Evolutionary conservation across 1,140 invertebrate genomes (phyloP).

Genomic region (Cydia strobilella): DNA sequence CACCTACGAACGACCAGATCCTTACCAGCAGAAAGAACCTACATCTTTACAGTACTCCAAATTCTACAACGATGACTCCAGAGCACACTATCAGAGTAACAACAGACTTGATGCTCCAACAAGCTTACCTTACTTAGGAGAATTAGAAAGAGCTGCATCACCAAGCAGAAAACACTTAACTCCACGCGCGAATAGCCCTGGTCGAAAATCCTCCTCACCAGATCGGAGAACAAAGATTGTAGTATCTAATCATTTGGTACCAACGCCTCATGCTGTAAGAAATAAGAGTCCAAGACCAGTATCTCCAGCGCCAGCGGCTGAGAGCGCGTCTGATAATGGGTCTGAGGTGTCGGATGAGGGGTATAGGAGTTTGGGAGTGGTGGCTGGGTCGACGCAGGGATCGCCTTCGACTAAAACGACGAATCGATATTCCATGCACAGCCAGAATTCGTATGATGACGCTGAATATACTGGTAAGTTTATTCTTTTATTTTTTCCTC

Average conservation of each 20-base stretch:
- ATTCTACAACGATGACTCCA: slow-evolving; percentile 55
- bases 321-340: slow-evolving; percentile 89
- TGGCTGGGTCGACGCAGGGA: slow-evolving; percentile 78
- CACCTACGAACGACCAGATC: slow-evolving; percentile 86
- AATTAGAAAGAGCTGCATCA: slow-evolving; percentile 58
- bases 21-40: slow-evolving; percentile 71
- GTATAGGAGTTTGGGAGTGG: slow-evolving; percentile 88
- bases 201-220: slow-evolving; percentile 65
- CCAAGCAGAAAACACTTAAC: slow-evolving; percentile 60
- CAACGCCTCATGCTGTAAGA: slow-evolving; percentile 63
- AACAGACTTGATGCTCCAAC: slow-evolving; percentile 63
- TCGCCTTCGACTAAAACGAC: slow-evolving; percentile 74
- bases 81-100: slow-evolving; percentile 57
- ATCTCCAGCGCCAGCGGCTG: slow-evolving; percentile 69
- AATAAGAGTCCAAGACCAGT: slow-evolving; percentile 69
- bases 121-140: slow-evolving; percentile 69
- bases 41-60: slow-evolving; percentile 67
- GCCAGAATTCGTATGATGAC: slow-evolving; percentile 85
- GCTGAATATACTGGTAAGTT: slow-evolving; percentile 84
- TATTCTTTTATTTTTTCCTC: no score
- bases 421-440: slow-evolving; percentile 83
- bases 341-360: slow-evolving; percentile 94
- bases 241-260: slow-evolving; percentile 65
- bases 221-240: slow-evolving; percentile 70
- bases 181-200: slow-evolving; percentile 73